phyloP scores from a whole-genome alignment of 2,113 vertebrate species.

The Thamnaconus septentrionalis region DNA sequence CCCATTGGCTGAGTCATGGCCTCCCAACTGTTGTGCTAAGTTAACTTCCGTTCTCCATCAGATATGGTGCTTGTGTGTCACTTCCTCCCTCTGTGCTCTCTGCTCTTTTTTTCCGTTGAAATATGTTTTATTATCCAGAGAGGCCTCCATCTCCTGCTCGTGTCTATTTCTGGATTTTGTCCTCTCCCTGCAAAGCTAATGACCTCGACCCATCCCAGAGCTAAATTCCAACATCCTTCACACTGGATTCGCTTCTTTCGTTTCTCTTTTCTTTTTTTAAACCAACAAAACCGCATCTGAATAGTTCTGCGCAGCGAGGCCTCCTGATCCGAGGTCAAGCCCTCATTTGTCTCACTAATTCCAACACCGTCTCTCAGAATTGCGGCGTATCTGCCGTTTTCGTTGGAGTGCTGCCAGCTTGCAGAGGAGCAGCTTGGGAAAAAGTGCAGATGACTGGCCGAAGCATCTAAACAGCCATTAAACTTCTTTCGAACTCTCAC shows the following conservation, averaged over 20 bases:
- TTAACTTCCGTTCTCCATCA: conserved; percentile 1
- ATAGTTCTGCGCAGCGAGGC: background rate
- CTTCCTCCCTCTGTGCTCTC: background rate
- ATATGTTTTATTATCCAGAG: conserved; percentile 16
- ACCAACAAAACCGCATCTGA: conserved; percentile 5
- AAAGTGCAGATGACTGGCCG: conserved; percentile 1
- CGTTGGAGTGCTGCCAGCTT: conserved; percentile 6
- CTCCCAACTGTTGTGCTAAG: background rate
- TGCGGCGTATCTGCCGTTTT: conserved; percentile 10
- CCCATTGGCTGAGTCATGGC: too few species aligned
- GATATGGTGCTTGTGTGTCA: background rate
- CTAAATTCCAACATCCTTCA: too few species aligned
- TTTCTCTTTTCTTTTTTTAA: background rate
- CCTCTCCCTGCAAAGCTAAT: too few species aligned
- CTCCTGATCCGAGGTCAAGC: background rate
- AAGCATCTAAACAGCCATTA: background rate
- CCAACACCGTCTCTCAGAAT: background rate
- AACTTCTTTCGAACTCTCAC: too few species aligned
- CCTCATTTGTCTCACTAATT: background rate
- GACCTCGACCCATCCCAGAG: background rate
- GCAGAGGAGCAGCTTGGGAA: conserved; percentile 6
- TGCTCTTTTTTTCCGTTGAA: conserved; percentile 24
- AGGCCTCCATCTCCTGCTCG: background rate
- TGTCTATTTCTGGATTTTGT: conserved; percentile 7
- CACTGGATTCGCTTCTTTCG: background rate